Evolutionary conservation across 2,888 invertebrate genomes (phyloP).

Genomic region (Nymphalis polychloros): DNA sequence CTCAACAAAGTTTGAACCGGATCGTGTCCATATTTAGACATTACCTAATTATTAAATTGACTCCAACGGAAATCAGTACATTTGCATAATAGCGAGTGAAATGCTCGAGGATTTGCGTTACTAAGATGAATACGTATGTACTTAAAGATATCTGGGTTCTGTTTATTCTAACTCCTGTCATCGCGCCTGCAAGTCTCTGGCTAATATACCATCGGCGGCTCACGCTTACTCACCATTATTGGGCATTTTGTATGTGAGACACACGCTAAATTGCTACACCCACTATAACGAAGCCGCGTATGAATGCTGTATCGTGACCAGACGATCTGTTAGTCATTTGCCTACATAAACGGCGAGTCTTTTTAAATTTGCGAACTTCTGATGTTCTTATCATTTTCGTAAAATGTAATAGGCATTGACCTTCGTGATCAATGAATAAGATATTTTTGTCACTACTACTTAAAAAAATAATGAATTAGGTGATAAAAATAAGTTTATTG

Average conservation of each 20-base stretch:
- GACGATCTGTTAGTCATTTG: slow-evolving; percentile 47
- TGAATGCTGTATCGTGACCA: slow-evolving; percentile 46
- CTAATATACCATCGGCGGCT: slow-evolving; percentile 49
- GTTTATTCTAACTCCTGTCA: slow-evolving; percentile 42
- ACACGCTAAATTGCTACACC: slow-evolving; percentile 55
- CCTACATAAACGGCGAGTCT: slow-evolving; percentile 15
- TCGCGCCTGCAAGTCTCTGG: slow-evolving; percentile 53
- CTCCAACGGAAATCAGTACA: slow-evolving; percentile 21
- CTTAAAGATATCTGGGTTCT: slow-evolving; percentile 31
- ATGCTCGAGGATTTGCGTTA: slow-evolving; percentile 23
- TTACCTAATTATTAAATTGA: slow-evolving; percentile 12
- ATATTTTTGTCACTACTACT: not conserved
- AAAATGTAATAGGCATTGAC: not conserved
- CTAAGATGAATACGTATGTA: slow-evolving; percentile 30
- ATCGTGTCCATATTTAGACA: not conserved
- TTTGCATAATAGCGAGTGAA: slow-evolving; percentile 28
- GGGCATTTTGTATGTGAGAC: slow-evolving; percentile 69
- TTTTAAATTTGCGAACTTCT: slow-evolving; percentile 24
- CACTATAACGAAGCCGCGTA: slow-evolving; percentile 50
- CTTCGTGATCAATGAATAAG: not conserved
- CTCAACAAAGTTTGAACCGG: not conserved
- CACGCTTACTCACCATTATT: slow-evolving; percentile 54
- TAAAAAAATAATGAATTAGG: too few species aligned
- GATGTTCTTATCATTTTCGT: slow-evolving; percentile 42
- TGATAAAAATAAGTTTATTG: too few species aligned